Base-by-base conservation (phyloP, 2,888 invertebrate species). In the Sesia bembeciformis region DNA sequence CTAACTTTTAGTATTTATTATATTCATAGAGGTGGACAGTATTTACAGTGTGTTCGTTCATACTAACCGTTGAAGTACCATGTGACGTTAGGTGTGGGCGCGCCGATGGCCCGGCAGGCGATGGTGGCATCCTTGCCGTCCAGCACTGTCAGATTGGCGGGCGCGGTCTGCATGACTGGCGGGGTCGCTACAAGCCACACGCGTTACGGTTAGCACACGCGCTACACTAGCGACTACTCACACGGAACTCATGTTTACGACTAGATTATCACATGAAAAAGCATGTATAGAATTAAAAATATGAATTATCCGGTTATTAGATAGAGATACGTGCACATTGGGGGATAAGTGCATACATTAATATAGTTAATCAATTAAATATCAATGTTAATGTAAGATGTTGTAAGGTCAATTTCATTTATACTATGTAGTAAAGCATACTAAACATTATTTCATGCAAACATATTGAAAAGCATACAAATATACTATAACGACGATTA, bases 121-220 rank as follows among this genome's bases (percentile, higher is more conserved):
- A 98, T 91, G 54, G 95, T 95, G 54, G 96, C 97, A 85, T 98
- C 97, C 84, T 96, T 96, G 54, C 97, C 98, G 80, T 98, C 97
- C 65, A 98, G 90, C 60, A 97, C 95, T 6, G 98, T 98, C 60
- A 94, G 87, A 90, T 98, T 97, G 75, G 93, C 91, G 7, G 98
- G 98, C 59, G 94, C 92, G 56, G 90, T 91, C 79, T 95, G 94
- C 93, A 98, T 94, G 64, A 96, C 92, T 40, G 98, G 98, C 64
- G 94, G 93, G 62, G 97, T 94, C 63, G 97, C 98, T 97, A 91
- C 88, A 84, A 84, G 84, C 84, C 87, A 88, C 86, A 81, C 82
- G 74, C 58, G 58, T 72, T 68, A 67, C 65, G 60, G 79, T 86
- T 84, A 85, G 74, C 78, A 60, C 60, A 52, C 59, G 58, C 60